Evolutionary conservation across 2,113 vertebrate genomes (phyloP), one percentile per base, ranked within the genome.

Genomic region (Xiphophorus maculatus): DNA sequence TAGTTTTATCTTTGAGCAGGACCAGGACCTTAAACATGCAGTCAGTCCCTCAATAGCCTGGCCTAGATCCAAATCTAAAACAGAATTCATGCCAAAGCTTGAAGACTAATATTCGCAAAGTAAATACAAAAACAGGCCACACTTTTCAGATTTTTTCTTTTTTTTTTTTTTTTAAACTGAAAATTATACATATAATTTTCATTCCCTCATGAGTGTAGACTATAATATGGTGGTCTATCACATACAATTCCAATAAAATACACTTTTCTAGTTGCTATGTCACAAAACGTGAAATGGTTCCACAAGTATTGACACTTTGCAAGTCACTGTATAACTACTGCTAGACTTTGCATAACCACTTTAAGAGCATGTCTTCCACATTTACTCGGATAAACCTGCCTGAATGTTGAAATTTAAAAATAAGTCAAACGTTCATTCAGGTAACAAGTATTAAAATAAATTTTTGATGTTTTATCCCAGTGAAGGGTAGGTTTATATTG

Each of bases 331-430:
- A 48, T 48, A 88, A 70, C 69, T 70, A 74, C 37, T 81, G 61
- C 74, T 79, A 74, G 33, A n/a, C 65, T 76, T 70, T 76, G 68
- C 13, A 44, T 54, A 35, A 27, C 37, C 67, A 25, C 37, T 58
- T 40, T 79, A 1, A 54, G 9, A 4, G 15, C 42, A 17, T 63
- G 32, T 77, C 32, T 75, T 68, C 5, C 17, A 15, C 48, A 73
- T 25, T 33, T 32, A 19, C 15, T 28, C 14, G 32, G 1, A 37
- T 33, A 40, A 11, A 63, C 62, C 66, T 22, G 13, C 22, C 29
- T 32, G 11, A 61, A 44, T 35, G 44, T 15, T 66, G 19, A 51
- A 33, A 37, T 32, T 67, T 79, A 28, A 63, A 33, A 63, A 75
- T 63, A 76, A 61, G 5, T 62, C 33, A 8, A 17, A 14, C 32